Evolutionary conservation across 2,888 invertebrate species (phyloP), one percentile per base, ranked within the genome.

Genomic region (Pristionchus arcanus): DNA sequence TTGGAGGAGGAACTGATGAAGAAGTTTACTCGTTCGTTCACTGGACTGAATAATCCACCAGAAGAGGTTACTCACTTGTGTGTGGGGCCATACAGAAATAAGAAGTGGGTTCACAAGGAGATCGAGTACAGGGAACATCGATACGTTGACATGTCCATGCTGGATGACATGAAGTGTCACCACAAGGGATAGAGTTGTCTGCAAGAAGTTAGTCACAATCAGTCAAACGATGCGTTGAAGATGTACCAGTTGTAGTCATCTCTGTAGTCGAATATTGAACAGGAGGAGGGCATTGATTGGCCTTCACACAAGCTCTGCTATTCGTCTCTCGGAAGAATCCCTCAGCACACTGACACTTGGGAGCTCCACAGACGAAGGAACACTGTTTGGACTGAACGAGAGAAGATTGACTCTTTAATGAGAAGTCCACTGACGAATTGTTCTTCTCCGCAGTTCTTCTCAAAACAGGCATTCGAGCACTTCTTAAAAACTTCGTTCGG

Each of bases 391-490:
- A 74, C 74, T 74, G 74, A 34, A 66, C 2, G 28, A 68, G 3
- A n/a, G 74, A 16, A 37, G 15, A 19, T 1, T 21, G 15, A 16
- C 37, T 34, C 11, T 37, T 1, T 37, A 9, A 16, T 34, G 16
- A 21, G 28, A 3, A 34, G 9, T 19, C 2, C 31, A 21, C 74
- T 74, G 15, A 74, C 74, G 9, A 74, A 21, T 34, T 74, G 15
- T 28, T 74, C 74, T 15, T 74, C 74, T 37, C 37, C 74, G 16
- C 74, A 74, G 19, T 74, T 74, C 74, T 74, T 74, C 74, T 74
- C 74, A 37, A 74, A 74, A 21, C 74, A 74, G 13, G 74, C 74
- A 37, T 74, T 74, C 74, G 74, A 74, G 34, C 74, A 74, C 37
- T 74, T 15, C 74, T 74, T 74, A 11, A 31, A 15, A 37, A n/a